phyloP scores from a whole-genome alignment of 2,113 vertebrate genomes.

The Oncorhynchus gorbuscha region DNA sequence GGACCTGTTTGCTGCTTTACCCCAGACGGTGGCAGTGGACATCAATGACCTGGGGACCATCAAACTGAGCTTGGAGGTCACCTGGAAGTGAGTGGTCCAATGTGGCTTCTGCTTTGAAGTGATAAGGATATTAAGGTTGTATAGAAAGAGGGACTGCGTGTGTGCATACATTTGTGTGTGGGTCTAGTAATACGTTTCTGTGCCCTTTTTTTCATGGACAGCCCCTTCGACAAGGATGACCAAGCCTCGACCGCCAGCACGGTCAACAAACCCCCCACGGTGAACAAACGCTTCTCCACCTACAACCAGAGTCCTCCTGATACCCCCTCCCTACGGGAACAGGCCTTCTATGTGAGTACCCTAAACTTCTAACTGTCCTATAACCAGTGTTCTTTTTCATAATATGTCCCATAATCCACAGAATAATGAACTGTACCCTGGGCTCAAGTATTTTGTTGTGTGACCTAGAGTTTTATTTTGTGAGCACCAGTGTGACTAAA shows the following conservation, averaged over 20 bases:
- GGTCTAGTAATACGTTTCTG: neutral
- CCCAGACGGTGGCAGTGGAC: conserved; percentile 93
- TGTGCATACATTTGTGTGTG: neutral
- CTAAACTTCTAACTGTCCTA: neutral
- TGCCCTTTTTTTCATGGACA: conserved; percentile 47
- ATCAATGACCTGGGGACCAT: conserved; percentile 96
- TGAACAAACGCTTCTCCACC: conserved; percentile 91
- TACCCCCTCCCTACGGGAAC: conserved; percentile 88
- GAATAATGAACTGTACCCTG: too few species aligned
- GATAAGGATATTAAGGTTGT: too few species aligned
- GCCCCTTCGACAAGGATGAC: conserved; percentile 96
- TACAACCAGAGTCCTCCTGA: conserved; percentile 94
- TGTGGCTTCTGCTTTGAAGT: too few species aligned
- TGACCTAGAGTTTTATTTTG: too few species aligned
- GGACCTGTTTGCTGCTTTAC: conserved; percentile 90
- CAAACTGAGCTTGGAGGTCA: conserved; percentile 94
- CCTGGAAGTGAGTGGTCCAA: conserved; percentile 86
- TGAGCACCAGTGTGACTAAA: too few species aligned
- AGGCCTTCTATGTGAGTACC: conserved; percentile 91
- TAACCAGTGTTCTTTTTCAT: too few species aligned
- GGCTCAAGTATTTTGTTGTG: too few species aligned
- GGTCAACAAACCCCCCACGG: conserved; percentile 85
- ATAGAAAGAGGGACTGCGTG: neutral
- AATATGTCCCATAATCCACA: too few species aligned
- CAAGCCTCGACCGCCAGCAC: conserved; percentile 81